phyloP scores from a whole-genome alignment of 1,140 invertebrate species.

The Lepidostoma basale region DNA sequence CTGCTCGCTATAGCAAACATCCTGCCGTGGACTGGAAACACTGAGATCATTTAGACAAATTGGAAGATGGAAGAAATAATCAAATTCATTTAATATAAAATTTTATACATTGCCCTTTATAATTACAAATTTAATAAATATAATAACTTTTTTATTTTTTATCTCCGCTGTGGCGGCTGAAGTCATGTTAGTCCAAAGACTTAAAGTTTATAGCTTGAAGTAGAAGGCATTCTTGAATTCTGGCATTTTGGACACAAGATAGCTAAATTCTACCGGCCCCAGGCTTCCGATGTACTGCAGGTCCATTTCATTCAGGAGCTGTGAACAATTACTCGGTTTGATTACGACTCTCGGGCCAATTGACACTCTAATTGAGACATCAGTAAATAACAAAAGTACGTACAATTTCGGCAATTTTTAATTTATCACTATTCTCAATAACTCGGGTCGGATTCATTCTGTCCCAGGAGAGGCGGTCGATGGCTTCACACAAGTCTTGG shows the following conservation, averaged over 20 bases:
- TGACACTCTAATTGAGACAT: neutral
- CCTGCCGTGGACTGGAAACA: conserved; percentile 55
- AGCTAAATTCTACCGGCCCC: conserved; percentile 62
- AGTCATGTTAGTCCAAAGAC: too few relatives aligned
- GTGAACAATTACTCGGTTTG: conserved; percentile 40
- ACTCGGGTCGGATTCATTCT: conserved; percentile 44
- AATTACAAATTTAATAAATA: too few relatives aligned
- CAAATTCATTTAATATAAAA: too few relatives aligned
- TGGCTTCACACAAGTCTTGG: conserved; percentile 60
- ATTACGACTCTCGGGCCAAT: neutral
- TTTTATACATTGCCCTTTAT: too few relatives aligned
- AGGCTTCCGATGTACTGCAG: conserved; percentile 61
- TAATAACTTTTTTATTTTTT: too few relatives aligned
- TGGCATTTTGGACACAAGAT: conserved; percentile 63
- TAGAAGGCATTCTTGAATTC: conserved; percentile 65
- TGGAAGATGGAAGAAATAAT: too few relatives aligned
- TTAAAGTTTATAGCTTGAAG: conserved; percentile 56
- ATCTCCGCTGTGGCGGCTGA: too few relatives aligned
- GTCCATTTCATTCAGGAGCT: conserved; percentile 66
- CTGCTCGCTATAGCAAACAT: conserved; percentile 55
- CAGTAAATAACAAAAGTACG: conserved; percentile 30
- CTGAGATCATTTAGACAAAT: too few relatives aligned
- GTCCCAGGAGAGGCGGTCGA: conserved; percentile 58
- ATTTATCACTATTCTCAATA: conserved; percentile 50
- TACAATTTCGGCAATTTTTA: conserved; percentile 57